phyloP scores from a whole-genome alignment of 2,113 vertebrate genomes.

The Micronisus gabar region DNA sequence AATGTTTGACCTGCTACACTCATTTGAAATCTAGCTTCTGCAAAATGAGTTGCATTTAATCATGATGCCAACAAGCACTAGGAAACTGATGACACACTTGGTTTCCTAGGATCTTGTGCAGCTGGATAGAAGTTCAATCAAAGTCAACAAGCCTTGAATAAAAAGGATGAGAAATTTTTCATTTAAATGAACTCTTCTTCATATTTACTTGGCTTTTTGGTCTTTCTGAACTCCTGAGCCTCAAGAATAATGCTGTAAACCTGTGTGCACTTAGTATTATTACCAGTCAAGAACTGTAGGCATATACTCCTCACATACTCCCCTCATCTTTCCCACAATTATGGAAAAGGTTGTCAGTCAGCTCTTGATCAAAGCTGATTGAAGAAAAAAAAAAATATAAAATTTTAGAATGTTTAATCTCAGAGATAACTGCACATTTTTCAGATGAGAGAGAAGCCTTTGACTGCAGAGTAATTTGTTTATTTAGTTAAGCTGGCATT shows the following conservation, averaged over 20 bases:
- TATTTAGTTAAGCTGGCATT: background rate
- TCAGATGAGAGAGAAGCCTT: background rate
- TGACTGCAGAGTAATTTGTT: background rate
- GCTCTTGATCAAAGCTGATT: background rate
- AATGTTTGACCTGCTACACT: background rate
- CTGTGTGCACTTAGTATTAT: background rate
- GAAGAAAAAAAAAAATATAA: background rate
- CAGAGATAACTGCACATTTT: background rate
- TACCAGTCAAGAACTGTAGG: rapidly evolving
- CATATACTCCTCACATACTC: background rate
- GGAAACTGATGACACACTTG: background rate
- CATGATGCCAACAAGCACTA: background rate
- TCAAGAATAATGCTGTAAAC: background rate
- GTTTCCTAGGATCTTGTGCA: background rate
- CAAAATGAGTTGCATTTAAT: background rate
- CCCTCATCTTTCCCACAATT: background rate
- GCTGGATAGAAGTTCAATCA: background rate
- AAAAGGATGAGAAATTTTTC: background rate
- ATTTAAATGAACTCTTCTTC: background rate
- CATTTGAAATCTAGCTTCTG: background rate
- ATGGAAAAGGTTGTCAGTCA: background rate
- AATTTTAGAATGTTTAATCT: background rate
- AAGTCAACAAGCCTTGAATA: background rate
- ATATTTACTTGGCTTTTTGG: background rate
- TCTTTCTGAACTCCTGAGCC: background rate